Evolutionary conservation across 2,113 vertebrate species (phyloP).

Genomic region (Campylomormyrus numenius): DNA sequence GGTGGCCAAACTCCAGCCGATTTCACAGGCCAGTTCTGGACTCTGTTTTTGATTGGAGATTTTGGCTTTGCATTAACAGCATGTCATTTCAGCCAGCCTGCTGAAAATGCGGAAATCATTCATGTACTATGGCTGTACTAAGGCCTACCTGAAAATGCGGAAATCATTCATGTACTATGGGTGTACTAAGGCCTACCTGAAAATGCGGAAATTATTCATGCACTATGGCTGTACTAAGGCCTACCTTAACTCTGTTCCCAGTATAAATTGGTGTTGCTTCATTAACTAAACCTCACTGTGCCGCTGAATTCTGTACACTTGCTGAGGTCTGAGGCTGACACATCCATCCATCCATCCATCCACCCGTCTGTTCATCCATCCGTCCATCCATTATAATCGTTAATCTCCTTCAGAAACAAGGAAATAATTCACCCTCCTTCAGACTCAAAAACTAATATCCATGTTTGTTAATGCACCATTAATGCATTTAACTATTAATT

Average conservation of each 20-base stretch:
- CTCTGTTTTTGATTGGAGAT: background rate
- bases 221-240: background rate
- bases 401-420: background rate
- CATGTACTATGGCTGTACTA: too few relatives aligned
- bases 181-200: too few relatives aligned
- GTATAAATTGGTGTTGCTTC: background rate
- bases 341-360: background rate
- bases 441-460: background rate
- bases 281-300: background rate
- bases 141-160: too few relatives aligned
- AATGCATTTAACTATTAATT: background rate
- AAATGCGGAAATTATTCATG: too few relatives aligned
- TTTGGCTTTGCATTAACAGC: background rate
- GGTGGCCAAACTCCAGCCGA: background rate
- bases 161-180: too few relatives aligned
- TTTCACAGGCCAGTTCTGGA: background rate
- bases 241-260: background rate
- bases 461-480: background rate
- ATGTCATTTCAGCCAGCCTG: background rate
- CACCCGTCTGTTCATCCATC: background rate
- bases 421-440: background rate
- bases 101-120: background rate
- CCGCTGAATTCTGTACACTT: background rate
- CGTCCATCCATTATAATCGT: background rate
- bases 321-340: background rate